Percentiles rank a stretch among this genome's conserved stretches.
Conservation (phyloP, 2,797 vertebrate species). For the Micrastur ruficollis region DNA sequence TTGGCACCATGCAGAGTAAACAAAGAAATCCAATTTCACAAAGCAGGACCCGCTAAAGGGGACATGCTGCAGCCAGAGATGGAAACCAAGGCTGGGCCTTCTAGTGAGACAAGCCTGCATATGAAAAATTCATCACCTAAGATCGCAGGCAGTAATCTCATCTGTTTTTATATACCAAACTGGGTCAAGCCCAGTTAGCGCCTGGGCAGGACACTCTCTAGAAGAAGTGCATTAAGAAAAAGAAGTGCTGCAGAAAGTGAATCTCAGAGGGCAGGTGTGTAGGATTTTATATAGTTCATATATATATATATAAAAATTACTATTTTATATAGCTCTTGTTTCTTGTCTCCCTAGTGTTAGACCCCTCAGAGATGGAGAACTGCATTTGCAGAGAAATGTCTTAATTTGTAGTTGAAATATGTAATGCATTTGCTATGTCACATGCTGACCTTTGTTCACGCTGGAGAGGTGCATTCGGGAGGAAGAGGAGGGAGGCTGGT, state of each 20-base stretch:
- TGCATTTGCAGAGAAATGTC: not conserved
- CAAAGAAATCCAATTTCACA: constrained; percentile 11
- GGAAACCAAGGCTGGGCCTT: not conserved
- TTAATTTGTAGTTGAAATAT: not conserved
- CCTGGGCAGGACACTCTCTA: not conserved
- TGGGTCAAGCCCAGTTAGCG: not conserved
- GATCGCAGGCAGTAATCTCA: not conserved
- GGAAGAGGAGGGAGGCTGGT: not conserved
- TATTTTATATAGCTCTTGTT: not conserved
- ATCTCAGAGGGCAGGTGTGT: not conserved
- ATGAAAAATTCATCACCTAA: constrained; percentile 22
- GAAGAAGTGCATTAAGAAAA: not conserved
- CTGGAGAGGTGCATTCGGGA: not conserved
- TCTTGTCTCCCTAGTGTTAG: not conserved
- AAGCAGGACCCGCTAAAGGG: not conserved
- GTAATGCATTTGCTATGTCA: not conserved
- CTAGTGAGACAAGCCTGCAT: not conserved
- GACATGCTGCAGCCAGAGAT: not conserved
- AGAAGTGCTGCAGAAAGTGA: not conserved
- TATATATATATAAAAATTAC: not conserved
- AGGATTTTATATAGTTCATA: not conserved
- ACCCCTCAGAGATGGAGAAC: not conserved
- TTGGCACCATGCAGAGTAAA: not conserved
- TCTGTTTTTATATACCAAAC: not conserved
- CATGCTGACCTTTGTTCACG: not conserved